Percentiles rank a stretch among this genome's conserved stretches.
These are phyloP conservation scores for Adineta ricciae DNA, from an alignment of 2,888 invertebrate genomes.

Conservation along the genomic window DNA sequence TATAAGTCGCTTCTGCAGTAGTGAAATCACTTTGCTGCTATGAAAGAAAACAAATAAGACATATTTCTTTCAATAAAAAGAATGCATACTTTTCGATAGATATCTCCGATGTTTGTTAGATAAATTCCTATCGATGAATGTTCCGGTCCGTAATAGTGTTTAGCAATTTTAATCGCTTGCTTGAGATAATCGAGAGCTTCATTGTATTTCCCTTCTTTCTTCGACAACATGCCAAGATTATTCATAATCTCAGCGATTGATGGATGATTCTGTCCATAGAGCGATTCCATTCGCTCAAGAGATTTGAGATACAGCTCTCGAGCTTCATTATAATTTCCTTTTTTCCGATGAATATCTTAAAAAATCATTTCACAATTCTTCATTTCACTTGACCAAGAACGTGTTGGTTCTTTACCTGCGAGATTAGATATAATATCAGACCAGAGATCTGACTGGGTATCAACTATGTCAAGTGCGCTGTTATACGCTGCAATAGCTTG, in stretches of 20 bases:
- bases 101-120: not conserved
- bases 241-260: not conserved
- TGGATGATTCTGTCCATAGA: conserved; percentile 10
- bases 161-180: not conserved
- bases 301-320: not conserved
- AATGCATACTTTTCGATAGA: conserved; percentile 6
- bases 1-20: not conserved
- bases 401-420: not conserved
- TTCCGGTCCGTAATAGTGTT: not conserved
- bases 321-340: not conserved
- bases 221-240: not conserved
- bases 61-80: no score
- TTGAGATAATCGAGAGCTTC: not conserved
- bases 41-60: no score
- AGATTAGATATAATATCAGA: not conserved
- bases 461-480: not conserved
- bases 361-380: not conserved
- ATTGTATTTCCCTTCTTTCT: conserved; percentile 18
- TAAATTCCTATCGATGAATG: not conserved
- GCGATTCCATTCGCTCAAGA: not conserved
- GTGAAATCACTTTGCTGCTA: not conserved
- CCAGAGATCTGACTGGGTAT: not conserved
- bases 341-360: not conserved
- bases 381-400: not conserved
- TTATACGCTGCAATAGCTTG: not conserved